phyloP scores from a whole-genome alignment of 2,113 vertebrate species.

The Poeciliopsis occidentalis region DNA sequence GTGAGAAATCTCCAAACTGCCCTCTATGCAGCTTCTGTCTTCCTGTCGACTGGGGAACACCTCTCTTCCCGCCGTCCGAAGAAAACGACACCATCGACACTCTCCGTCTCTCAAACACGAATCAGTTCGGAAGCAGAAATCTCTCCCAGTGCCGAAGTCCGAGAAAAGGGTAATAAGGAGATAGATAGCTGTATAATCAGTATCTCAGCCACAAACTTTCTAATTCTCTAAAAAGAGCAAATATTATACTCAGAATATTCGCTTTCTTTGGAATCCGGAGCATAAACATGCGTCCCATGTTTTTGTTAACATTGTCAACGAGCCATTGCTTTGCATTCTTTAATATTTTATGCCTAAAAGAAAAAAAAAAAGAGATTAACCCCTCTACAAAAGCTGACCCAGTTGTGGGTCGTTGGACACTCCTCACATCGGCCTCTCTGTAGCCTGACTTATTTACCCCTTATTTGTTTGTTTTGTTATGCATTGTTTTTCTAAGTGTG shows the following conservation, averaged over 20 bases:
- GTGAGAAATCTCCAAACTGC: conserved; percentile 40
- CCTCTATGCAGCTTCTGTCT: conserved; percentile 68
- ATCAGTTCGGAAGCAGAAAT: conserved; percentile 19
- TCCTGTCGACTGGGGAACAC: conserved; percentile 59
- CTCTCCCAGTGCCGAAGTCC: conserved; percentile 44
- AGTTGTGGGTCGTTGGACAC: conserved; percentile 32
- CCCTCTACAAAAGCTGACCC: conserved; percentile 23
- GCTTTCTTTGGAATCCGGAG: conserved; percentile 18
- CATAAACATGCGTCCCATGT: conserved; percentile 14
- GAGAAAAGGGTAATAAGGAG: conserved; percentile 25
- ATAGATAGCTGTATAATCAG: conserved; percentile 33
- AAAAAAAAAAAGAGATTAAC: not conserved
- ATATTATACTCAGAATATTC: conserved; percentile 10
- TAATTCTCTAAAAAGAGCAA: conserved; percentile 8
- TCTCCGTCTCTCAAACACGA: not conserved
- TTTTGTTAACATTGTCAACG: conserved; percentile 44
- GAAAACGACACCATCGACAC: conserved; percentile 16
- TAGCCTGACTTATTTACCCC: conserved; percentile 39
- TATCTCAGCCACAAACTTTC: conserved; percentile 9
- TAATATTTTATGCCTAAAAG: conserved; percentile 30
- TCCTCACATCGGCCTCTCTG: conserved; percentile 37
- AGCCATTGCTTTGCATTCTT: conserved; percentile 33
- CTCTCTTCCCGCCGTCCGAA: conserved; percentile 33
- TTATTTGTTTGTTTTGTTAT: conserved; percentile 38
- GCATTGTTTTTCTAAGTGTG: conserved; percentile 34